Evolutionary conservation across 2,113 vertebrate species (phyloP).

Genomic region (Peromyscus polionotus): DNA sequence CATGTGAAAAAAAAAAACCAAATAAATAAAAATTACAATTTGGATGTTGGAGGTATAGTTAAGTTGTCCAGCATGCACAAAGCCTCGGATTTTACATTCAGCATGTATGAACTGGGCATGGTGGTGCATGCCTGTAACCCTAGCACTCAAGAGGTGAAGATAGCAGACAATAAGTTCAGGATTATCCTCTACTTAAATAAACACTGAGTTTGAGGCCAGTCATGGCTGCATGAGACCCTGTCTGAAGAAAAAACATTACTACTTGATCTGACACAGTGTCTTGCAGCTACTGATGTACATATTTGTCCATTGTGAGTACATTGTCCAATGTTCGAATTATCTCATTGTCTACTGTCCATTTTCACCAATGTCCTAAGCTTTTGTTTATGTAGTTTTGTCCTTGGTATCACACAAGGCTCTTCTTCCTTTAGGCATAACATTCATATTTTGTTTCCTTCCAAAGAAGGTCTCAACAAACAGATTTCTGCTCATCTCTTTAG

Average conservation of each 20-base stretch:
- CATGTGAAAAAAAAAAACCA: background rate
- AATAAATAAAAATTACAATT: background rate
- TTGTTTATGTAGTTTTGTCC: background rate
- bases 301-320: background rate
- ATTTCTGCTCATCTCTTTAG: background rate
- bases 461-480: background rate
- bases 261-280: background rate
- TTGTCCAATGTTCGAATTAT: background rate
- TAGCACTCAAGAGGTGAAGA: background rate
- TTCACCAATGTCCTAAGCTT: background rate
- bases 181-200: background rate
- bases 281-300: background rate
- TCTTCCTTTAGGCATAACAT: background rate
- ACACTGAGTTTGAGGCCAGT: background rate
- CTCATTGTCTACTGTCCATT: background rate
- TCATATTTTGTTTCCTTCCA: conserved; percentile 1
- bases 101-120: background rate
- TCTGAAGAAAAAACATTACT: background rate
- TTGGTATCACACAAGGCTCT: background rate
- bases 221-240: background rate
- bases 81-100: background rate
- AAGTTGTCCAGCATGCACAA: background rate
- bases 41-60: background rate
- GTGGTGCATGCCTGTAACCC: background rate
- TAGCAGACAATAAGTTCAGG: background rate